A percentile compares a stretch with the other conserved stretches of the same genome.
Evolutionary conservation across 2,888 invertebrate genomes (phyloP).

Genomic region (Eupithecia tripunctaria): DNA sequence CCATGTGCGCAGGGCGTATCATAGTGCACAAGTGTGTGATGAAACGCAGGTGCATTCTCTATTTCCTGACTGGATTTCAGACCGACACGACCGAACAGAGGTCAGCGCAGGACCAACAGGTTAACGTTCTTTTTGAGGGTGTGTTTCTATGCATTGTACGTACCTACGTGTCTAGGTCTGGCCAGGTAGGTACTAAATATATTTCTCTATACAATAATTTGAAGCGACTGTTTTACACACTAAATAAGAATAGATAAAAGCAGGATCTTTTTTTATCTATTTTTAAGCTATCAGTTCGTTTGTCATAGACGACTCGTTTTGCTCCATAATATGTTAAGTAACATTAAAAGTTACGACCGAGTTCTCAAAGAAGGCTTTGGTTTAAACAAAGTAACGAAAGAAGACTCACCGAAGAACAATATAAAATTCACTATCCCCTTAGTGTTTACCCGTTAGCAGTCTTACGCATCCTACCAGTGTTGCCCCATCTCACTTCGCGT

Average conservation of each 20-base stretch:
- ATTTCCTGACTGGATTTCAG: background rate
- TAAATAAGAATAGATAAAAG: too few species aligned
- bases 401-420: constrained; percentile 5
- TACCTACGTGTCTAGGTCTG: too few species aligned
- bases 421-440: constrained; percentile 10
- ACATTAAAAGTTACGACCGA: background rate
- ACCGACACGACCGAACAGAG: background rate
- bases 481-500: background rate
- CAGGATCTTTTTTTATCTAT: too few species aligned
- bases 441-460: background rate
- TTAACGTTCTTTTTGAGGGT: background rate
- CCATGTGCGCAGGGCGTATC: background rate
- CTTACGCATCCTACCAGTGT: background rate
- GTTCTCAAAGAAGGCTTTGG: background rate
- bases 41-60: background rate
- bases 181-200: too few species aligned
- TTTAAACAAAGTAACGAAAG: background rate
- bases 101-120: background rate
- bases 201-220: too few species aligned
- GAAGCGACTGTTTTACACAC: background rate
- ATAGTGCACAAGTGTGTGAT: background rate
- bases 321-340: background rate
- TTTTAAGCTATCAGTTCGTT: background rate
- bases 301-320: background rate
- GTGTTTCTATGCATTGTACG: too few species aligned